A percentile compares a stretch with the other conserved stretches of the same genome.
phyloP scores from a whole-genome alignment of 2,113 vertebrate species.

The Sorex fumeus region DNA sequence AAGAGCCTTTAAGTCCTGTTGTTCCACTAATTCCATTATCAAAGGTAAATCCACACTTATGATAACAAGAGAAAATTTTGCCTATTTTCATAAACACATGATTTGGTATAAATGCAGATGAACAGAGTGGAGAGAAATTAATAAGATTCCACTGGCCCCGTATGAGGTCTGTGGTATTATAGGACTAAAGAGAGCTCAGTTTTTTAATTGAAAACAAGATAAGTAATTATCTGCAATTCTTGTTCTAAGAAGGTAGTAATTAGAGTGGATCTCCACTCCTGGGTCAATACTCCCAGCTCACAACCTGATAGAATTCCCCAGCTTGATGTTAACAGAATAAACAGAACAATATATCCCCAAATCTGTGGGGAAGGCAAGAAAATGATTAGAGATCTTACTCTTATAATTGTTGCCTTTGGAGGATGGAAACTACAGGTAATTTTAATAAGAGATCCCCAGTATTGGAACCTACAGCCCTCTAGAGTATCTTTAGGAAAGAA shows the following conservation, averaged over 20 bases:
- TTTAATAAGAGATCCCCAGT: conserved; percentile 61
- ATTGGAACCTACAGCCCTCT: not conserved
- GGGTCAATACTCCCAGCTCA: conserved; percentile 59
- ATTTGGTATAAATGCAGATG: conserved; percentile 30
- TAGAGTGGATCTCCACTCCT: conserved; percentile 58
- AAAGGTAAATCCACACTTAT: conserved; percentile 15
- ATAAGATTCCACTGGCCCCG: conserved; percentile 23
- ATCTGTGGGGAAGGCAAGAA: conserved; percentile 46
- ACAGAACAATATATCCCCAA: conserved; percentile 53
- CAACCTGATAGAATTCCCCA: conserved; percentile 61
- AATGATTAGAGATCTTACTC: not conserved
- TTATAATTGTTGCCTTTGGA: conserved; percentile 55
- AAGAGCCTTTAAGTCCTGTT: not conserved
- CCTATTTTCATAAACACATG: conserved; percentile 25
- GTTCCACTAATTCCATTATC: conserved; percentile 2
- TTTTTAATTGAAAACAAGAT: conserved; percentile 70
- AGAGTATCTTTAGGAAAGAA: conserved; percentile 56
- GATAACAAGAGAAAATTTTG: conserved; percentile 29
- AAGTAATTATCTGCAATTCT: conserved; percentile 76
- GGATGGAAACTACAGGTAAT: conserved; percentile 53
- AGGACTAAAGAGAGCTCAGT: conserved; percentile 63
- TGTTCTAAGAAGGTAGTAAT: conserved; percentile 72
- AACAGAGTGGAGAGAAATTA: not conserved
- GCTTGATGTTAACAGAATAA: conserved; percentile 73
- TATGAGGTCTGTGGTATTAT: conserved; percentile 23